Base-by-base conservation (phyloP, 1,140 invertebrate species). In the Conopomorpha cramerella region DNA sequence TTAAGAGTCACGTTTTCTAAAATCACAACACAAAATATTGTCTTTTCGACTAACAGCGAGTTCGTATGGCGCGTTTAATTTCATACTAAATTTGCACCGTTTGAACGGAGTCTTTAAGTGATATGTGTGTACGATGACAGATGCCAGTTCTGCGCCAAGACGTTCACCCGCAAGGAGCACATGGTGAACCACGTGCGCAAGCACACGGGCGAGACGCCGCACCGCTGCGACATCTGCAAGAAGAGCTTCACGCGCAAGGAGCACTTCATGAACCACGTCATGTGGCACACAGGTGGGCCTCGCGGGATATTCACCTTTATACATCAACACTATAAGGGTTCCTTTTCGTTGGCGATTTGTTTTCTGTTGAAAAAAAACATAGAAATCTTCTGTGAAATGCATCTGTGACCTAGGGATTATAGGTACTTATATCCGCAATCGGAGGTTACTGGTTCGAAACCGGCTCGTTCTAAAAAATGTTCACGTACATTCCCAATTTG, bases 221-320 rank as follows among this genome's bases (percentile, higher is more conserved):
- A 87, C 59, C 82, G 84, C 48, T 91, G 89, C 67, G 81, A 82
- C 35, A 86, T 84, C 43, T 91, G 89, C 71, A 85, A 85, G 42
- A 91, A 90, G 61, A 87, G 86, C 37, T 93, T 95, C 71, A 93
- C 92, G 26, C 80, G 91, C 41, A 94, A 93, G 73, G 91, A 94
- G 79, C 92, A 95, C 76, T 84, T 94, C 59, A 92, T 90, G 71
- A 91, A 93, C 77, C 92, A 95, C 74, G 87, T 93, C 38, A 77
- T 80, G 71, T 81, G 78, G 66, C 79, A 82, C 34, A 81, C 79
- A 30, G 79, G 73, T 77, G 55, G 38, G 53, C 36, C 18, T 26
- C 2, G 15, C n/a, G 19, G 4, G 19, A 10, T 10, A 23, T 29
- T 7, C 28, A 29, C 6, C 6, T 29, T 7, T 10, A 23, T 10